phyloP scores from a whole-genome alignment of 2,113 vertebrate genomes.

The Sylvicapra grimmia region DNA sequence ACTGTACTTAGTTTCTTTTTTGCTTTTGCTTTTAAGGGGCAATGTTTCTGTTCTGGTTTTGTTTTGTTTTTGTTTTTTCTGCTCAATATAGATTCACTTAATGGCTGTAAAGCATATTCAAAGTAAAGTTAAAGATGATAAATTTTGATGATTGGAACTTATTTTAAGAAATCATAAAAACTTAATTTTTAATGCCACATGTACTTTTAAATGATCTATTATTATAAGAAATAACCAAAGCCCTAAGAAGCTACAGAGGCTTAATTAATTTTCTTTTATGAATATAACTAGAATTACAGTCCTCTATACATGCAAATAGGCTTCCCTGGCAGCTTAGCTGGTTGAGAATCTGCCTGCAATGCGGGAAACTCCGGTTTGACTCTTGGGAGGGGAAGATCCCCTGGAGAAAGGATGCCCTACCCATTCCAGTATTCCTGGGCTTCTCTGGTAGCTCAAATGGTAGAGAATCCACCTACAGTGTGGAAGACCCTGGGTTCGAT shows the following conservation, averaged over 20 bases:
- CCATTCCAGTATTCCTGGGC: background rate
- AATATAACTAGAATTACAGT: background rate
- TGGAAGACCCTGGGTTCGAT: background rate
- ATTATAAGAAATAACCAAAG: background rate
- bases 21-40: background rate
- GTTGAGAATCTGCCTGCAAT: background rate
- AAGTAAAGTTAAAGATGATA: slow-evolving; percentile 25
- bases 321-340: background rate
- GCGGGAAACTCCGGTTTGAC: background rate
- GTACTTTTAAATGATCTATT: background rate
- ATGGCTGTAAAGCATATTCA: background rate
- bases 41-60: background rate
- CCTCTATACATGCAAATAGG: background rate
- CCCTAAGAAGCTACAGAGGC: background rate
- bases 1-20: slow-evolving; percentile 23
- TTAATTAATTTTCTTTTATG: background rate
- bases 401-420: background rate
- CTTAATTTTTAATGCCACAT: background rate
- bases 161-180: background rate
- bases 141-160: background rate
- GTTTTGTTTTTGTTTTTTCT: background rate
- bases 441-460: background rate
- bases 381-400: background rate
- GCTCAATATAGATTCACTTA: slow-evolving; percentile 8
- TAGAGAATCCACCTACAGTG: background rate